Evolutionary conservation across 2,888 invertebrate genomes (phyloP), one percentile per base, ranked within the genome.

Genomic region (Rhyacophila evoluta): DNA sequence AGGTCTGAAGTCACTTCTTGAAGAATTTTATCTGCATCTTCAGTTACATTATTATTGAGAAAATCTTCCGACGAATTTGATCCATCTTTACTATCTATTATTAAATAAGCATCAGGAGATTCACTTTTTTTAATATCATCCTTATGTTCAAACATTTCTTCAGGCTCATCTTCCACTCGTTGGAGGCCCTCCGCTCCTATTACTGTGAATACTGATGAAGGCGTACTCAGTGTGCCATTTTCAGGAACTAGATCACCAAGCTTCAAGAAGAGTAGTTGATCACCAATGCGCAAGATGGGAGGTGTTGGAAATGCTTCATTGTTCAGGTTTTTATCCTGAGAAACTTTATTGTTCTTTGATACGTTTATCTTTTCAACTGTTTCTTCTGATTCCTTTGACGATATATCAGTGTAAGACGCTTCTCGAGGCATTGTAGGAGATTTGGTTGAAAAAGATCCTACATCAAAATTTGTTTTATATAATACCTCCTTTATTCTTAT

Each of bases 401-500:
- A 73, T 83, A 81, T 19, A 55, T 39, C 39, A 67, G 83, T 83
- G 25, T 74, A 79, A 12, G 76, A 37, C 8, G 87, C 88, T 83
- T 90, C 89, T 81, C 89, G 85, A 11, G 88, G 86, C 19, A 88
- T 88, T 3, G 88, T 85, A 4, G 89, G 89, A 2, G 89, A 87
- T 82, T 88, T 88, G 0, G 89, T 88, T 1, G 88, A 87, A 2
- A 37, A 33, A n/a, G 15, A 87, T 10, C 86, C 85, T 8, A 86
- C 86, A 78, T 89, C 88, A 75, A 86, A 86, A 75, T 86, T 86
- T 0, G 87, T 85, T 11, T 87, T 87, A 8, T 88, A 89, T 27
- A 88, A 83, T 36, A 89, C 87, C 83, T 89, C 88, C 83, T 89
- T 89, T 39, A 89, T 88, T 83, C 88, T 89, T 12, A 89, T 88